Base-by-base conservation (phyloP, 2,113 vertebrate genomes). In the Sylvia atricapilla region DNA sequence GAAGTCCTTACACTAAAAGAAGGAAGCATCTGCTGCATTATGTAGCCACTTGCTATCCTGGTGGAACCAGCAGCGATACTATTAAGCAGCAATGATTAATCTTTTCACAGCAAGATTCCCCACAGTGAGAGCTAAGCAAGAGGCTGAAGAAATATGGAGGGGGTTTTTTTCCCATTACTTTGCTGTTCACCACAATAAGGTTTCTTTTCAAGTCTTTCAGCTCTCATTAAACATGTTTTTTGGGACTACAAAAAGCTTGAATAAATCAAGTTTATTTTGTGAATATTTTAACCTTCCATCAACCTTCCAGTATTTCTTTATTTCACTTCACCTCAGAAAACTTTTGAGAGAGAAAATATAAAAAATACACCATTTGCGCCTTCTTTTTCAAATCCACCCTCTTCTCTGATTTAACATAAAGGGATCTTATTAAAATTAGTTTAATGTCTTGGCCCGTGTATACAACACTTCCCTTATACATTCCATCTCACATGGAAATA, bases 201-300 rank as follows among this genome's bases (percentile, higher is more conserved):
- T 92, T 94, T 92, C 74, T 92, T 94, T 90, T 94, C 64, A 94
- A 94, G 58, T 90, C 50, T 85, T 94, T 94, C 47, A 59, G 91
- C 68, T 93, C 87, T 96, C 95, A 74, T 96, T 97, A 96, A 95
- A 96, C 11, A 17, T 87, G 74, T 60, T 97, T 88, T 94, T 96
- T 91, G 80, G 88, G 85, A 89, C 87, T 92, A 92, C 1, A 44
- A 96, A 97, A 97, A 95, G 76, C 74, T 95, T 94, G 87, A 97
- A 96, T 96, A 97, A 95, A 95, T 96, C 85, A 96, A 90, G 92
- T 89, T 94, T 93, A 86, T 85, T 96, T 91, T 78, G 67, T 95
- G 84, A 86, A 68, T 95, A 84, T 95, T 96, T 96, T 95, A 96
- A 96, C 78, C 69, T 93, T 97, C 90, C 77, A 93, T 97, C 95